Base-by-base conservation (phyloP, 2,888 invertebrate genomes). In the Melanostoma scalare region DNA sequence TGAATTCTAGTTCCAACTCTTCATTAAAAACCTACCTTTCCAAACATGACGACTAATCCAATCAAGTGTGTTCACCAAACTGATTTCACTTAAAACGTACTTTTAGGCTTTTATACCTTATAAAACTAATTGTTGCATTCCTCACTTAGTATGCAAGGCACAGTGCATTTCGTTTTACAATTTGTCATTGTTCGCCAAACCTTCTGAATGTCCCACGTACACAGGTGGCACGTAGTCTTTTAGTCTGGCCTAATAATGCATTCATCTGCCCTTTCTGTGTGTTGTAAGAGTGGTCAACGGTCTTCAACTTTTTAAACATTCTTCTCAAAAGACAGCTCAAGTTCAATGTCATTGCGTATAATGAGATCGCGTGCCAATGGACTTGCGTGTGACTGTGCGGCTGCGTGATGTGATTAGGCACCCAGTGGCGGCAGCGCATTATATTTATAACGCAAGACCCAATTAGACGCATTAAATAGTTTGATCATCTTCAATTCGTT, bases 71-170 rank as follows among this genome's bases (percentile, higher is more conserved):
- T 74, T 44, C 10, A 61, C 63, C 42, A 69, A 79, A 84, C 74
- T 84, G 53, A 74, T 61, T 75, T 35, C 30, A 67, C 6, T 71
- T 60, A 67, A 79, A 78, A 71, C 65, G 58, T 60, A 71, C 20
- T 74, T 78, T 74, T 79, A 42, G 74, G 58, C 55, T 84, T 84
- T 84, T 84, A 84, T 84, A 84, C 60, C 55, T 38, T 6, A 46
- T 30, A 35, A 73, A 69, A 68, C 46, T 36, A 30, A 63, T 63
- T 71, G 20, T 33, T 60, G 71, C 78, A 78, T 65, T 52, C 55
- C 33, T 1, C 6, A 78, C 69, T 79, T 79, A 74, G 65, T 84
- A 84, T 84, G 69, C 79, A 56, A 44, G 33, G 6, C 65, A 42
- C 30, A 8, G 4, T 35, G 9, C 35, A 20, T n/a, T n/a, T 33